Percentiles rank a stretch among this genome's conserved stretches.
Evolutionary conservation across 2,888 invertebrate species (phyloP).

Genomic region (Timema podura): DNA sequence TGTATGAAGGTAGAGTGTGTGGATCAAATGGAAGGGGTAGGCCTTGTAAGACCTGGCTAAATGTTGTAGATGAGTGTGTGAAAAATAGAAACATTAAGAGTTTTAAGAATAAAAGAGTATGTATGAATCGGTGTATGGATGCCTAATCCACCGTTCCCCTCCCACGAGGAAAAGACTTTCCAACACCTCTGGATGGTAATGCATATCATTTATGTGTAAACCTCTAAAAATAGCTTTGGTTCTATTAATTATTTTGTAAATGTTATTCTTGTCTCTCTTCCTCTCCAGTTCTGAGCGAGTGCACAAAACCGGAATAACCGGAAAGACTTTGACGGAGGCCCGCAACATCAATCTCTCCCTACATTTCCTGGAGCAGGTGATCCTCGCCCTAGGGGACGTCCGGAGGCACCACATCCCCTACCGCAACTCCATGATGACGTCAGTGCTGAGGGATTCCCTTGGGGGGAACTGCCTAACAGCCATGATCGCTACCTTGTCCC

Average conservation of each 20-base stretch:
- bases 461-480: conserved; percentile 53
- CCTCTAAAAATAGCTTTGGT: too few species aligned
- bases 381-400: conserved; percentile 20
- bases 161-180: too few species aligned
- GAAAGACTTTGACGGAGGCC: conserved; percentile 49
- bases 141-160: too few species aligned
- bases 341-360: conserved; percentile 53
- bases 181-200: too few species aligned
- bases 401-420: conserved; percentile 45
- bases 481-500: conserved; percentile 50
- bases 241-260: not conserved
- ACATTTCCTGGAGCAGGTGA: conserved; percentile 51
- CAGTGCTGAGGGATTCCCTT: conserved; percentile 51
- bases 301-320: conserved; percentile 48
- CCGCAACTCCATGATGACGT: conserved; percentile 53
- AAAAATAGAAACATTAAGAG: too few species aligned
- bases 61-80: too few species aligned
- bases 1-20: too few species aligned
- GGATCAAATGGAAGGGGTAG: too few species aligned
- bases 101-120: too few species aligned
- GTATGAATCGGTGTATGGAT: too few species aligned
- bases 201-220: too few species aligned
- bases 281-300: conserved; percentile 49
- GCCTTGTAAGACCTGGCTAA: too few species aligned
- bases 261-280: not conserved